These are phyloP conservation scores for Sebastes steindachneri DNA, from an alignment of 2,797 vertebrate genomes.

Conservation along the genomic window DNA sequence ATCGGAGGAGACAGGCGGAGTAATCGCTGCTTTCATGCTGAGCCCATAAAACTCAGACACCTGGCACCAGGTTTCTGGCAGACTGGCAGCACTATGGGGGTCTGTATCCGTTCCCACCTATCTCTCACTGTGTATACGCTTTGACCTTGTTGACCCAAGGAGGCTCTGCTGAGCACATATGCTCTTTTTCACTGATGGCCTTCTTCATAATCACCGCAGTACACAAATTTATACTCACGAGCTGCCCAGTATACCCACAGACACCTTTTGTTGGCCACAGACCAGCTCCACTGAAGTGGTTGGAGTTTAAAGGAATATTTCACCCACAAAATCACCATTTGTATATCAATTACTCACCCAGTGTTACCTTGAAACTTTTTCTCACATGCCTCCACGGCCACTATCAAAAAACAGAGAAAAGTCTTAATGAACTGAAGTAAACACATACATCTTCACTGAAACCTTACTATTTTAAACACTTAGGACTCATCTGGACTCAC, in stretches of 20 bases:
- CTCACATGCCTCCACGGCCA: no score
- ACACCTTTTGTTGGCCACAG: neutral
- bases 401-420: neutral
- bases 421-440: neutral
- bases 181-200: slow-evolving; percentile 39
- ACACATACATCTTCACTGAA: neutral
- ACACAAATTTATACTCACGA: slow-evolving; percentile 26
- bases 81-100: slow-evolving; percentile 54
- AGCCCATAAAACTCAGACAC: slow-evolving; percentile 74
- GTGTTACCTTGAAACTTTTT: no score
- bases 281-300: slow-evolving; percentile 15
- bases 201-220: slow-evolving; percentile 40
- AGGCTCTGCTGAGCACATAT: slow-evolving; percentile 65
- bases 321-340: neutral
- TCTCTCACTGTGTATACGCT: slow-evolving; percentile 37
- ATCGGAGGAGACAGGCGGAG: slow-evolving; percentile 67
- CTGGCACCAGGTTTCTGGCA: slow-evolving; percentile 74
- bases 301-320: neutral
- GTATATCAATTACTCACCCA: neutral
- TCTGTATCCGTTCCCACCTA: slow-evolving; percentile 59
- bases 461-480: neutral
- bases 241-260: neutral
- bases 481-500: neutral
- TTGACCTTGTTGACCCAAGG: slow-evolving; percentile 64
- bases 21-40: slow-evolving; percentile 68